Conservation (phyloP, 2,113 vertebrate species). For the Caretta caretta region DNA sequence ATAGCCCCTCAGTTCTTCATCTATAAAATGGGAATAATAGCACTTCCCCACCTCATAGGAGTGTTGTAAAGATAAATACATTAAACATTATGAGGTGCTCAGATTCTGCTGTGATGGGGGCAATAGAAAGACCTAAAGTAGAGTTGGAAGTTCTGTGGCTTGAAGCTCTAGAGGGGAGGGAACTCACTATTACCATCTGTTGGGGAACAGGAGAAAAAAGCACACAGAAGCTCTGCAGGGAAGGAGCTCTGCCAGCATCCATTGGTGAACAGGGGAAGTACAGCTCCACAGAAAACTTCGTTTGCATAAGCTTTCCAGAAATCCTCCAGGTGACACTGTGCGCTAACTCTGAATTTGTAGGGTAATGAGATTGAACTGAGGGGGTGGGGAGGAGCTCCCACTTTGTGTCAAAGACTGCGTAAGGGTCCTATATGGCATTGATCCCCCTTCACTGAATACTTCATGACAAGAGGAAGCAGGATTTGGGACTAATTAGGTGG, state of each 20-base stretch:
- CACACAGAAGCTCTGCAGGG: not conserved
- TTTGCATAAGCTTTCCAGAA: rapidly evolving
- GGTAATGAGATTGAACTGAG: not conserved
- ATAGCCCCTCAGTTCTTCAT: not conserved
- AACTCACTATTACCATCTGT: not conserved
- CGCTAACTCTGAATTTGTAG: not conserved
- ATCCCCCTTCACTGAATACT: not conserved
- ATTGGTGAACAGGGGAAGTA: not conserved
- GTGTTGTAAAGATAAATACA: not conserved
- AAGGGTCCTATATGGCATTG: not conserved
- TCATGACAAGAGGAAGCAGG: not conserved
- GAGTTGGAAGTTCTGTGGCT: not conserved
- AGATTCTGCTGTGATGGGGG: not conserved
- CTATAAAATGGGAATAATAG: not conserved
- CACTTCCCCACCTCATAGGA: not conserved
- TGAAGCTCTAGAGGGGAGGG: not conserved
- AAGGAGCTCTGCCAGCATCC: not conserved
- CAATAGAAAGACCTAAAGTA: not conserved
- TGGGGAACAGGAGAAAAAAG: not conserved
- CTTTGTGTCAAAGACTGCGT: not conserved
- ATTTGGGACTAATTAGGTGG: not conserved
- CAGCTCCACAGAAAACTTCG: not conserved
- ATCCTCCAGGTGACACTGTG: not conserved
- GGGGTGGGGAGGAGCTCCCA: not conserved
- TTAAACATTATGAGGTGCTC: not conserved